Percentiles rank a stretch among this genome's conserved stretches.
These are phyloP conservation scores for Cricetomys ansorgei DNA, from an alignment of 2,113 vertebrate genomes.

Conservation along the genomic window DNA sequence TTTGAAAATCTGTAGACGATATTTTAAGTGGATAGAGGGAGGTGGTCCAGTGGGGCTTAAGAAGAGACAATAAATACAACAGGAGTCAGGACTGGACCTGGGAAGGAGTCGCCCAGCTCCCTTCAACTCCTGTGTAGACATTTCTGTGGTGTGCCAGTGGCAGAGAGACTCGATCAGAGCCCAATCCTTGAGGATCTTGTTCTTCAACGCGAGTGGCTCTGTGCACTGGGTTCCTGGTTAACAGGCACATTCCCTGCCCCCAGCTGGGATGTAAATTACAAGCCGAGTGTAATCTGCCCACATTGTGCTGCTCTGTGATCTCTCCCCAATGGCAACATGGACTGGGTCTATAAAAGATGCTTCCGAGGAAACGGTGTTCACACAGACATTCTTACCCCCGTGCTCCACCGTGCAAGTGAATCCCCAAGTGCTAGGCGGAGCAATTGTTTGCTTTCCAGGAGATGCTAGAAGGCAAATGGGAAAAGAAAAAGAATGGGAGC, in stretches of 20 bases:
- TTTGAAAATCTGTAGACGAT: conserved; percentile 55
- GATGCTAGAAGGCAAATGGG: conserved; percentile 22
- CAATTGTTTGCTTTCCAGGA: conserved; percentile 61
- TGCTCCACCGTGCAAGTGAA: background rate
- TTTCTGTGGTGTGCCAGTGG: background rate
- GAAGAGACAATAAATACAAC: background rate
- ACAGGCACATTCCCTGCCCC: background rate
- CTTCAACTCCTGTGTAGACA: background rate
- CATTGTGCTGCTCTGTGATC: conserved; percentile 21
- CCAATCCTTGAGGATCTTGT: background rate
- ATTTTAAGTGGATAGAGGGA: conserved; percentile 49
- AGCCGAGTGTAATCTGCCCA: background rate
- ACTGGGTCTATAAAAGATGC: conserved; percentile 49
- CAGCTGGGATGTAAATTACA: conserved; percentile 68
- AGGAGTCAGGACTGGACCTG: background rate
- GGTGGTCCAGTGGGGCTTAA: background rate
- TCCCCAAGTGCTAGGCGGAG: conserved; percentile 15
- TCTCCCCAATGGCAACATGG: background rate
- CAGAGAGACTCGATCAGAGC: conserved; percentile 22
- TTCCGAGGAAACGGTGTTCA: background rate
- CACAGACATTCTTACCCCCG: background rate
- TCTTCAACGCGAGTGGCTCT: conserved; percentile 37
- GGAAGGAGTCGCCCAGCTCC: background rate
- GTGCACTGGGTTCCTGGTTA: background rate
- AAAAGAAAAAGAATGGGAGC: background rate